Evolutionary conservation across 2,888 invertebrate species (phyloP).

Genomic region (Sipha maydis): DNA sequence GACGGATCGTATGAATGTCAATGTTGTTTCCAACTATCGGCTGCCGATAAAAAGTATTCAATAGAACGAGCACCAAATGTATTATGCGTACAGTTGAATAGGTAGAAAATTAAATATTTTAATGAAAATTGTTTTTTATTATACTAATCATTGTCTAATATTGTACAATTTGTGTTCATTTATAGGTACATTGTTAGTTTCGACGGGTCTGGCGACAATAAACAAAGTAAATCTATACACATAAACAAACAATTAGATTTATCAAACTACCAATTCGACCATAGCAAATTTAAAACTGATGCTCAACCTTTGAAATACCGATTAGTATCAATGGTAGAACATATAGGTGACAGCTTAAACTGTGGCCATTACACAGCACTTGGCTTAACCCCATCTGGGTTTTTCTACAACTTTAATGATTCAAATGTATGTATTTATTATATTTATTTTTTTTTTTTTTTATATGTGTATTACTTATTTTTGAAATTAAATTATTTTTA

Average conservation of each 20-base stretch:
- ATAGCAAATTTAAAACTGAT: constrained; percentile 64
- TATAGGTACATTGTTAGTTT: constrained; percentile 75
- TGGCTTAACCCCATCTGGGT: constrained; percentile 81
- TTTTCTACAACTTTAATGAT: constrained; percentile 94
- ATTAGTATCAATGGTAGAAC: constrained; percentile 90
- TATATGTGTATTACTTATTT: background rate
- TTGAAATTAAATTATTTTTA: constrained; percentile 19
- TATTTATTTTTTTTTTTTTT: background rate
- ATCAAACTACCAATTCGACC: constrained; percentile 72
- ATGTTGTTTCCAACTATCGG: constrained; percentile 91
- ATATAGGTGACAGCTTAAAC: constrained; percentile 89
- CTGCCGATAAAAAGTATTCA: constrained; percentile 93
- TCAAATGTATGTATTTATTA: constrained; percentile 74
- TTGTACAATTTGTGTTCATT: background rate
- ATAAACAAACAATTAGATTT: constrained; percentile 82
- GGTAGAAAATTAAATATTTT: constrained; percentile 68
- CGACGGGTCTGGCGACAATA: constrained; percentile 73
- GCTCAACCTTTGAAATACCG: constrained; percentile 73
- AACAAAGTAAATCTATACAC: constrained; percentile 86
- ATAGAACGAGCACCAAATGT: constrained; percentile 92
- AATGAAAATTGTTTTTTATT: background rate
- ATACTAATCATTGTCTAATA: background rate
- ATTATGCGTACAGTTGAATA: constrained; percentile 91
- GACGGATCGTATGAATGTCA: constrained; percentile 90
- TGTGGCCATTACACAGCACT: constrained; percentile 96